Percentiles rank a stretch among this genome's conserved stretches.
Conservation (phyloP, 2,113 vertebrate genomes). For the Entelurus aequoreus region DNA sequence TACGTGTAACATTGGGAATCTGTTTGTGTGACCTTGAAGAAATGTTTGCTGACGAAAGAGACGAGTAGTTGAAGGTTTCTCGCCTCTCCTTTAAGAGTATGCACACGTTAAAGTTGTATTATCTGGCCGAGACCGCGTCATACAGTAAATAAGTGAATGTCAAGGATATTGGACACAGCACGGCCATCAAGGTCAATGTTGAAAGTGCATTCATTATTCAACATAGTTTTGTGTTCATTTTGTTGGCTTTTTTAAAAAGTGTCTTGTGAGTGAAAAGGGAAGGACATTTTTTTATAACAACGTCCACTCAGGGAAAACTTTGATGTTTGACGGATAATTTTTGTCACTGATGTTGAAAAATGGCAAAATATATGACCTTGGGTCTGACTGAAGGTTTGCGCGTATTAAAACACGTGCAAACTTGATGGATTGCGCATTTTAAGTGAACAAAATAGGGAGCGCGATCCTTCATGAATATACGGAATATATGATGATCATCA, state of each 20-base stretch:
- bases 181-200: not conserved
- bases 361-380: too few species aligned
- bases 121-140: not conserved
- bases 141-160: not conserved
- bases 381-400: too few species aligned
- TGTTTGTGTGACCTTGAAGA: slow-evolving; percentile 16
- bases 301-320: too few species aligned
- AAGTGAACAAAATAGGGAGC: too few species aligned
- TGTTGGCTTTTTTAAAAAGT: not conserved
- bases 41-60: slow-evolving; percentile 6
- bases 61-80: not conserved
- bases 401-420: too few species aligned
- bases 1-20: not conserved
- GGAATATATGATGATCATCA: too few species aligned
- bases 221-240: not conserved
- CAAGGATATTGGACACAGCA: not conserved
- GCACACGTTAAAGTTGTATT: not conserved
- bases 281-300: too few species aligned
- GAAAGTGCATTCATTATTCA: not conserved
- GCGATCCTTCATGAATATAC: too few species aligned
- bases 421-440: too few species aligned
- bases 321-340: too few species aligned
- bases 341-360: too few species aligned
- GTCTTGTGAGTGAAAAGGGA: too few species aligned
- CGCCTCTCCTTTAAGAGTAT: not conserved